A percentile compares a stretch with the other conserved stretches of the same genome.
Conservation (phyloP, 2,113 vertebrate species). For the Melanocharis versteri region DNA sequence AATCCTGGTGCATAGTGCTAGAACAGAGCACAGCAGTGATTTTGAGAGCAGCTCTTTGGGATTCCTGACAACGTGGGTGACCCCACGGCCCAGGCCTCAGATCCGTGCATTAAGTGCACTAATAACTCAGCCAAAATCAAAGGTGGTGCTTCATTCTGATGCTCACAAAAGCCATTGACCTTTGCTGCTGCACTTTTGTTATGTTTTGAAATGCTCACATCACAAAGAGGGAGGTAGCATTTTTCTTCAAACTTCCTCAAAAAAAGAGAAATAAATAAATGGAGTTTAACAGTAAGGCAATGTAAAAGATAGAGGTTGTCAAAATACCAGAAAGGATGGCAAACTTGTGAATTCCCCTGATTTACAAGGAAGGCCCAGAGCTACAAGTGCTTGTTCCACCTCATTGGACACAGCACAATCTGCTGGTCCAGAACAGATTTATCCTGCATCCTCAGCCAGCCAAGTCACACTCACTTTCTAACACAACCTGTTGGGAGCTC, state of each 20-base stretch:
- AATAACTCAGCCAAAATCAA: not conserved
- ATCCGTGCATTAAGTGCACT: not conserved
- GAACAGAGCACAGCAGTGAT: not conserved
- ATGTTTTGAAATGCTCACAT: not conserved
- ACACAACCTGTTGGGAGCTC: not conserved
- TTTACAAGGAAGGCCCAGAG: not conserved
- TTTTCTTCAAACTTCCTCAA: not conserved
- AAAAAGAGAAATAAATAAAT: not conserved
- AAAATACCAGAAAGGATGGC: not conserved
- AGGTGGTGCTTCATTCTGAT: not conserved
- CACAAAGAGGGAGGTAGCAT: not conserved
- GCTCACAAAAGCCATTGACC: not conserved
- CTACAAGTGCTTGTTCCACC: not conserved
- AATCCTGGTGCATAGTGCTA: not conserved
- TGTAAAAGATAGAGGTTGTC: not conserved
- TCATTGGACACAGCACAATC: accelerated
- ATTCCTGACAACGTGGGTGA: not conserved
- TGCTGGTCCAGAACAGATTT: not conserved
- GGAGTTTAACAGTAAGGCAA: not conserved
- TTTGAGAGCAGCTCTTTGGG: not conserved
- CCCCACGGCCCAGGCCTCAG: not conserved
- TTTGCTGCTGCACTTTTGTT: not conserved
- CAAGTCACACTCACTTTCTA: not conserved
- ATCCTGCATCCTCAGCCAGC: not conserved
- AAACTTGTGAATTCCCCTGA: not conserved